Evolutionary conservation across 2,113 vertebrate genomes (phyloP), one percentile per base, ranked within the genome.

Genomic region (Ceyx margarethae): DNA sequence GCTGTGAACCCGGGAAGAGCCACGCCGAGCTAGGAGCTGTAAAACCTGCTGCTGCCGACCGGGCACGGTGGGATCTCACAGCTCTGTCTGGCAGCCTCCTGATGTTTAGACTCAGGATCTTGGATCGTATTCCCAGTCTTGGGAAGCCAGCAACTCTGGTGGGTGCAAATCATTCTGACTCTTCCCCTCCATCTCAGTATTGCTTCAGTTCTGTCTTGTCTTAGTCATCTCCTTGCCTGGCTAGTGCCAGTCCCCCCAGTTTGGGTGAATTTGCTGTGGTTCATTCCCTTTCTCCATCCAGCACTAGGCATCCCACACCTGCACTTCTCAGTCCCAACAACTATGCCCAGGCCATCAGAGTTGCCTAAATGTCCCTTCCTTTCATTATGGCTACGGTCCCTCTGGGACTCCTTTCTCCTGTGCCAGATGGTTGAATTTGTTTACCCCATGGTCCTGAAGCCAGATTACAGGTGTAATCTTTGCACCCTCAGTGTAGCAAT

Each of bases 81-180:
- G 74, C 51, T 15, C 28, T 48, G 67, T 53, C 81, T 96, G 93
- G 68, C 90, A 93, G 82, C 62, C 43, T 89, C 58, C 76, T 51
- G 58, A 76, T 16, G 31, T 31, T 8, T 17, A 82, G 16, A 85
- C 37, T 37, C 66, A 69, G 67, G 75, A 81, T 85, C 23, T 86
- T 92, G 89, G 74, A 94, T 66, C 48, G 58, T 43, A n/a, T 82
- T 74, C 84, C 84, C 0, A 3, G 50, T 19, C 67, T 42, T 65
- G 66, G 31, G 84, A 81, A 86, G 66, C 26, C 2, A 1, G 42
- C 73, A 94, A 2, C 62, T 76, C 66, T 37, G 58, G 16, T 90
- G 83, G 71, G 69, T 86, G 60, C 77, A 87, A 87, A 79, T 75
- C 54, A 37, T 19, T 79, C 54, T 81, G 58, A 42, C 50, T 3